Evolutionary conservation across 2,888 invertebrate genomes (phyloP).

Genomic region (Tachina fera): DNA sequence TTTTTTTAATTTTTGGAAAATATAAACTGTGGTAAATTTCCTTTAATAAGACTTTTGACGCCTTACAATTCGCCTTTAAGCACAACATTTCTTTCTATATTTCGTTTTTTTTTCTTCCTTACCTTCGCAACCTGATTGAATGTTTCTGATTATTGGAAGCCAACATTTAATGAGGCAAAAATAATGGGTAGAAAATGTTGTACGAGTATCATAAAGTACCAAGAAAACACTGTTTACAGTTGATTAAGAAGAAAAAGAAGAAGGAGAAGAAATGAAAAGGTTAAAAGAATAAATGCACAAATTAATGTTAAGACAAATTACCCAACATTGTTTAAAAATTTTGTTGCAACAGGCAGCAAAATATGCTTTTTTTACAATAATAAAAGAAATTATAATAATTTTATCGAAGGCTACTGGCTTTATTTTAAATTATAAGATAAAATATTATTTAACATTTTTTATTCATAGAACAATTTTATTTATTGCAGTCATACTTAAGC

Average conservation of each 20-base stretch:
- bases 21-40: conserved; percentile 77
- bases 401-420: conserved; percentile 31
- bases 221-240: background rate
- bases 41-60: conserved; percentile 81
- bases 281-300: conserved; percentile 41
- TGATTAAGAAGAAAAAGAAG: conserved; percentile 3
- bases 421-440: background rate
- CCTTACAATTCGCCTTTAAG: conserved; percentile 74
- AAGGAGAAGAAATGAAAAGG: conserved; percentile 9
- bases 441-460: no score
- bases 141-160: conserved; percentile 71
- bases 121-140: conserved; percentile 61
- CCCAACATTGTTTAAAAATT: conserved; percentile 42
- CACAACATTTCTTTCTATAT: conserved; percentile 14
- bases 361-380: background rate
- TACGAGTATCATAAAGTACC: background rate
- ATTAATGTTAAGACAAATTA: conserved; percentile 67
- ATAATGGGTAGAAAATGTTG: conserved; percentile 47
- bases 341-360: background rate
- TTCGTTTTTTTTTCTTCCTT: background rate
- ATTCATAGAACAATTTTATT: no score
- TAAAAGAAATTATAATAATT: background rate
- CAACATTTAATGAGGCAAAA: conserved; percentile 70
- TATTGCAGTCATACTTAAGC: no score
- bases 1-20: conserved; percentile 9